phyloP scores from a whole-genome alignment of 1,140 invertebrate genomes.

The Lasioglossum albipes region DNA sequence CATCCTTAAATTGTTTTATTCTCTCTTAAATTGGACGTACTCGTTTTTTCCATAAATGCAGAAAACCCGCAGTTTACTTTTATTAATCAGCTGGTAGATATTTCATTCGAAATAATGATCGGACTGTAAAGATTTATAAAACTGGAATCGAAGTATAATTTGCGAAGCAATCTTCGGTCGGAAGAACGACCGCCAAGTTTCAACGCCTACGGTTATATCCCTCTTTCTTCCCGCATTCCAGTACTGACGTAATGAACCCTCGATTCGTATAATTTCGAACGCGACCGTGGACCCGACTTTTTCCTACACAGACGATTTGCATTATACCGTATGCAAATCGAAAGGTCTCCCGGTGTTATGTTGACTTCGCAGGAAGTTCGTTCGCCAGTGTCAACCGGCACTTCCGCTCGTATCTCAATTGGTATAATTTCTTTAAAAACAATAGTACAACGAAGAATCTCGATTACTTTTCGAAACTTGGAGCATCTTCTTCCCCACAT shows the following conservation, averaged over 20 bases:
- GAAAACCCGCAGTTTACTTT: too few relatives aligned
- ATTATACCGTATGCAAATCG: conserved; percentile 3
- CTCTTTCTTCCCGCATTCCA: conserved; percentile 9
- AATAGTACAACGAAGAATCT: too few relatives aligned
- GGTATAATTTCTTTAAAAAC: too few relatives aligned
- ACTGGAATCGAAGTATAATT: not conserved
- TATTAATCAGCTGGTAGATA: too few relatives aligned
- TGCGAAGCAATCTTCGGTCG: not conserved
- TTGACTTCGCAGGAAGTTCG: not conserved
- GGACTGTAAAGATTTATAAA: not conserved
- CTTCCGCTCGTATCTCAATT: too few relatives aligned
- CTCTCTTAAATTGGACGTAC: too few relatives aligned
- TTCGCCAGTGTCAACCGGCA: not conserved
- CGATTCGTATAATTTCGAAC: conserved; percentile 34
- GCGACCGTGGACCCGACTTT: conserved; percentile 9
- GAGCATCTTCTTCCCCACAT: too few relatives aligned
- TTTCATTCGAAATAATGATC: too few relatives aligned
- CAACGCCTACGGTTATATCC: not conserved
- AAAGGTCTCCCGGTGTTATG: conserved; percentile 6
- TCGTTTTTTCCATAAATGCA: too few relatives aligned
- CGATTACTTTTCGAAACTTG: too few relatives aligned
- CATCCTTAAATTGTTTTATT: too few relatives aligned
- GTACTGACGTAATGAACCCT: conserved; percentile 1
- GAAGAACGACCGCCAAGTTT: not conserved
- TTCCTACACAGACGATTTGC: conserved; percentile 19